A percentile compares a stretch with the other conserved stretches of the same genome.
These are phyloP conservation scores for Meiosimyza decipiens DNA, from an alignment of 2,888 invertebrate species.

Conservation along the genomic window DNA sequence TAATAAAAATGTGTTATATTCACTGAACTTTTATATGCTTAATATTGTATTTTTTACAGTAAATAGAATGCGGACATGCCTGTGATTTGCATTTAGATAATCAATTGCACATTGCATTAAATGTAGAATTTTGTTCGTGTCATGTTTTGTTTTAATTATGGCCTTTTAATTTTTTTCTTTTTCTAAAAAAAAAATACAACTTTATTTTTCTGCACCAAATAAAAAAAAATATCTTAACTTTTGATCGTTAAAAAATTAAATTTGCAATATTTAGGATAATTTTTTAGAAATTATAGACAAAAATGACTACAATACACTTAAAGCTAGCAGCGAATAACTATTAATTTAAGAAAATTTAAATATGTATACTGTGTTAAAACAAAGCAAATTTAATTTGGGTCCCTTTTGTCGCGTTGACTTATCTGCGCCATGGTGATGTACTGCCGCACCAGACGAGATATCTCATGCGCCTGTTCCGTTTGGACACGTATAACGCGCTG, in stretches of 20 bases:
- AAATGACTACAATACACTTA: slow-evolving; percentile 3
- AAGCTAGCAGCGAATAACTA: background rate
- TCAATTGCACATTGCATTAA: slow-evolving; percentile 9
- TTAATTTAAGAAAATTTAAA: background rate
- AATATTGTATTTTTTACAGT: background rate
- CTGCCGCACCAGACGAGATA: slow-evolving; percentile 94
- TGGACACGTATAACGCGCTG: slow-evolving; percentile 95
- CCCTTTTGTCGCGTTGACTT: slow-evolving; percentile 64
- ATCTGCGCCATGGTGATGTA: slow-evolving; percentile 92
- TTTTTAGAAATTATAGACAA: background rate
- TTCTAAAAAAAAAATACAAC: slow-evolving; percentile 4
- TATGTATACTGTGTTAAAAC: background rate
- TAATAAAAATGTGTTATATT: background rate
- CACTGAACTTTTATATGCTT: background rate
- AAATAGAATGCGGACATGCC: background rate
- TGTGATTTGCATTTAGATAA: background rate
- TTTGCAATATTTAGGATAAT: background rate
- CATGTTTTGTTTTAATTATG: slow-evolving; percentile 7
- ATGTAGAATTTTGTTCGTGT: background rate
- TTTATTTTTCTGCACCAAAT: slow-evolving; percentile 6
- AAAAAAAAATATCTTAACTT: background rate
- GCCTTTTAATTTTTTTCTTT: background rate
- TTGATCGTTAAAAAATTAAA: background rate
- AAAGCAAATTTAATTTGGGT: slow-evolving; percentile 48
- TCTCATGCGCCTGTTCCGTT: slow-evolving; percentile 97